These are phyloP conservation scores for Apomyelois bistriatella DNA, from an alignment of 2,888 invertebrate genomes.

Conservation along the genomic window DNA sequence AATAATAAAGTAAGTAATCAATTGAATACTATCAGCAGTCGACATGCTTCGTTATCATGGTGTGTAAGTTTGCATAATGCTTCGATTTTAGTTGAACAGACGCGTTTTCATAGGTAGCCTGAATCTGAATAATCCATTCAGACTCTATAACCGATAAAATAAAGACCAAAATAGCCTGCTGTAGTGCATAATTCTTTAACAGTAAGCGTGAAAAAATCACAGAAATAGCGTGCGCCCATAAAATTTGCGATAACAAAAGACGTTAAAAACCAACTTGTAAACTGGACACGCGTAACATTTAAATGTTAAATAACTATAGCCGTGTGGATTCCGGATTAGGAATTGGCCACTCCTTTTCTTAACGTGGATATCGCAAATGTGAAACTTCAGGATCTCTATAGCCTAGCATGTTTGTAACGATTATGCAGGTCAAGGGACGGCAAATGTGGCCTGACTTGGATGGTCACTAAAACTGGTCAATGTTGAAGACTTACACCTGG, in stretches of 20 bases:
- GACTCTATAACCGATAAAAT: constrained; percentile 8
- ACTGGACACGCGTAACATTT: constrained; percentile 36
- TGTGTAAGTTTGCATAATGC: constrained; percentile 16
- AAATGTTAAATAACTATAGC: constrained; percentile 29
- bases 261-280: constrained; percentile 43
- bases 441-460: too few species aligned
- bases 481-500: too few species aligned
- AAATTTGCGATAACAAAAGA: constrained; percentile 52
- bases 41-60: constrained; percentile 17
- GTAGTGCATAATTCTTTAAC: constrained; percentile 18
- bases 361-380: too few species aligned
- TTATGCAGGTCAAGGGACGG: too few species aligned
- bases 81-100: constrained; percentile 17
- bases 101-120: constrained; percentile 13
- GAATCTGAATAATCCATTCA: constrained; percentile 5
- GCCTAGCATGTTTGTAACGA: too few species aligned
- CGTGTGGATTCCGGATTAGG: too few species aligned
- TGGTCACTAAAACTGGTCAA: too few species aligned
- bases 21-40: constrained; percentile 14
- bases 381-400: too few species aligned
- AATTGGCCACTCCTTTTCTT: too few species aligned
- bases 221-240: constrained; percentile 45
- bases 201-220: constrained; percentile 44
- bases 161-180: constrained; percentile 15
- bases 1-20: constrained; percentile 16